phyloP scores from a whole-genome alignment of 92 coral and sea anemone genomes.

The Epizoanthus ramosus region DNA sequence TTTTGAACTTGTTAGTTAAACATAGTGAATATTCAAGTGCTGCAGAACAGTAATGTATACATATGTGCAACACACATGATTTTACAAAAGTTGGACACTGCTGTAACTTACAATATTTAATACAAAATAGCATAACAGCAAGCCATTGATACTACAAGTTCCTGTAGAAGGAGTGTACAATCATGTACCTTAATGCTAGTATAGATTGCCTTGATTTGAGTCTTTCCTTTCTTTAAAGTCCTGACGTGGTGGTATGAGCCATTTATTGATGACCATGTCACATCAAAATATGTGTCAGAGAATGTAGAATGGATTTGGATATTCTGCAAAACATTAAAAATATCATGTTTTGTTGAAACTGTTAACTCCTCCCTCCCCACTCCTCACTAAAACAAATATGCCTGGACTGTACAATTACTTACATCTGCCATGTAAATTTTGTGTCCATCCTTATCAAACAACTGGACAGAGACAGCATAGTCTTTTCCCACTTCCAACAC shows the following conservation, averaged over 20 bases:
- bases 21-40: background rate
- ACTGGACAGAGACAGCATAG: constrained; percentile 87
- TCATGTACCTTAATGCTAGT: constrained; percentile 80
- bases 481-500: constrained; percentile 79
- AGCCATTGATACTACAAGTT: too few relatives aligned
- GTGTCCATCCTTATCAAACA: constrained; percentile 84
- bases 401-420: constrained; percentile 16
- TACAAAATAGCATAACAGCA: too few relatives aligned
- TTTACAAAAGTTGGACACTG: too few relatives aligned
- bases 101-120: background rate
- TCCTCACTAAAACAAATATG: background rate
- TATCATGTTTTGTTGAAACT: background rate
- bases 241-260: constrained; percentile 83
- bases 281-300: constrained; percentile 61
- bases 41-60: background rate
- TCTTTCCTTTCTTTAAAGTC: constrained; percentile 78
- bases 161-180: background rate
- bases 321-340: constrained; percentile 63
- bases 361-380: background rate
- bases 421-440: constrained; percentile 90
- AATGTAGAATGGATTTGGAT: constrained; percentile 73
- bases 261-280: constrained; percentile 80
- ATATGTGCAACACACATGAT: too few relatives aligned
- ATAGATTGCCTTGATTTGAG: constrained; percentile 71
- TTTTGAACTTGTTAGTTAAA: too few relatives aligned